Conservation (phyloP, 2,113 vertebrate species). For the zebrafish (Danio rerio) region DNA sequence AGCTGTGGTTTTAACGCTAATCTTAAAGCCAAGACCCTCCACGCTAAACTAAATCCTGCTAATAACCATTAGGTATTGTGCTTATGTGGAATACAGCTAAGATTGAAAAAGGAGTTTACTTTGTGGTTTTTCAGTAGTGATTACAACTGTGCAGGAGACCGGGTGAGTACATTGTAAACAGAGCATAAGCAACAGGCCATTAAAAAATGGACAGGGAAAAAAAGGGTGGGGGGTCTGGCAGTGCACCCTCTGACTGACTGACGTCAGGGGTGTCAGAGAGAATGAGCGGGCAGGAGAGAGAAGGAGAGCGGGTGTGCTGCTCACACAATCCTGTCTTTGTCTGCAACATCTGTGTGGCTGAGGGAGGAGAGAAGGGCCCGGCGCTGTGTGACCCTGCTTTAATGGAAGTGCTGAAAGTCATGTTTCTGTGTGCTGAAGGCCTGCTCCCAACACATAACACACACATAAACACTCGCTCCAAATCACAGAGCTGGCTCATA, state of each 20-base stretch:
- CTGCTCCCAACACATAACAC: conserved; percentile 12
- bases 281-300: conserved; percentile 5
- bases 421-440: conserved; percentile 39
- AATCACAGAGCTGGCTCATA: conserved; percentile 16
- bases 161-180: neutral
- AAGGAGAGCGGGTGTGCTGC: neutral
- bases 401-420: conserved; percentile 58
- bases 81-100: neutral
- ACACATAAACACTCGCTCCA: conserved; percentile 19
- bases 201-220: neutral
- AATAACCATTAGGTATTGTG: neutral
- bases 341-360: conserved; percentile 61
- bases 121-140: neutral
- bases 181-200: conserved; percentile 18
- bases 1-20: conserved; percentile 18
- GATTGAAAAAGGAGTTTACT: neutral
- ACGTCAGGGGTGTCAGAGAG: conserved; percentile 4
- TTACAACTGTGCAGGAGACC: neutral
- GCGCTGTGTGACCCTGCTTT: conserved; percentile 52
- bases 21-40: conserved; percentile 22
- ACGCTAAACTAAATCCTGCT: neutral
- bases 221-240: neutral
- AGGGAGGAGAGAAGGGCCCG: conserved; percentile 45
- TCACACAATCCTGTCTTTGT: conserved; percentile 70
- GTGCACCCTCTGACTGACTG: conserved; percentile 18